Percentiles rank a stretch among this genome's conserved stretches.
phyloP scores from a whole-genome alignment of 2,888 invertebrate genomes.

The Epirrita christyi region DNA sequence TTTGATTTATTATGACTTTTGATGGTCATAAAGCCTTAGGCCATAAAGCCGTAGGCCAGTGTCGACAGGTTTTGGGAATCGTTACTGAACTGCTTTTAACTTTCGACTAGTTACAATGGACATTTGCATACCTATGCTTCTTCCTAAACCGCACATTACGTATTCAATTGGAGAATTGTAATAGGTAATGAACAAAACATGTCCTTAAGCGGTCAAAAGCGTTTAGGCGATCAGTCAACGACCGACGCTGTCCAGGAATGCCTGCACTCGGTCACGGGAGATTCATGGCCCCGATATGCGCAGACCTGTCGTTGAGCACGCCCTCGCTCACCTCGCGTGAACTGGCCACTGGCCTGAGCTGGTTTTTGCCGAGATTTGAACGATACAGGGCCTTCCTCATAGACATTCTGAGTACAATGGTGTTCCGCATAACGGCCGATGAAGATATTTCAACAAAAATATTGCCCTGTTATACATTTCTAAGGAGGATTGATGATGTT shows the following conservation, averaged over 20 bases:
- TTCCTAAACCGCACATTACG: no score
- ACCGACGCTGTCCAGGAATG: slow-evolving; percentile 57
- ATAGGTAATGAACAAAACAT: slow-evolving; percentile 40
- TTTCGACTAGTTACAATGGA: background rate
- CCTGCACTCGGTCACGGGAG: slow-evolving; percentile 37
- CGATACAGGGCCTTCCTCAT: slow-evolving; percentile 26
- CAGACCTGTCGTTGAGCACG: slow-evolving; percentile 27
- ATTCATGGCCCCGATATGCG: slow-evolving; percentile 21
- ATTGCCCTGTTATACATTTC: slow-evolving; percentile 55
- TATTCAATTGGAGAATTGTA: no score
- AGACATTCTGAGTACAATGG: slow-evolving; percentile 32
- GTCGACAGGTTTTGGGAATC: no score
- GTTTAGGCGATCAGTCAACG: slow-evolving; percentile 70
- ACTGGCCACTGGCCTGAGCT: slow-evolving; percentile 19
- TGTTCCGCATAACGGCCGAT: slow-evolving; percentile 42
- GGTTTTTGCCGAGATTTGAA: slow-evolving; percentile 43
- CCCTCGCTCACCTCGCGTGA: slow-evolving; percentile 19
- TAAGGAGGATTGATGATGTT: slow-evolving; percentile 59
- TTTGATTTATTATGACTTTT: slow-evolving; percentile 59
- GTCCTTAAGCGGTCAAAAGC: slow-evolving; percentile 36
- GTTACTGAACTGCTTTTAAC: no score
- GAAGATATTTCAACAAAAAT: slow-evolving; percentile 49
- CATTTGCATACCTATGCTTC: background rate
- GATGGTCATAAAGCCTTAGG: slow-evolving; percentile 6
- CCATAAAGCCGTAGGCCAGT: no score